Conservation (phyloP, 2,888 invertebrate genomes). For the Aplocera efformata region DNA sequence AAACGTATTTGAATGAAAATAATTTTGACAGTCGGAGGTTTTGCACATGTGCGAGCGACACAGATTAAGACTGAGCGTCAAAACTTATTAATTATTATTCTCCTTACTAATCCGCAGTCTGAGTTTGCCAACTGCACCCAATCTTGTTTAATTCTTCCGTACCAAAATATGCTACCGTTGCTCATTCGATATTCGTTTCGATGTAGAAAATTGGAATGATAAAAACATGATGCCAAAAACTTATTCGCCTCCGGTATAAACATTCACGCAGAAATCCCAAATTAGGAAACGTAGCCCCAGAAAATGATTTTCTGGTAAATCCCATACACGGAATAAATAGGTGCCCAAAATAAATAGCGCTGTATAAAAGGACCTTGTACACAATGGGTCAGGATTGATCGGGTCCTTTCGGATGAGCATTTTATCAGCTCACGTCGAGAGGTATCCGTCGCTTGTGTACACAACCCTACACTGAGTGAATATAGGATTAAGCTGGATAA, state of each 20-base stretch:
- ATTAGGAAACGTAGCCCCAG: conserved; percentile 20
- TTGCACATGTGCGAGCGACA: too few species aligned
- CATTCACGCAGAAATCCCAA: conserved; percentile 18
- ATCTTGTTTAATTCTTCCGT: too few species aligned
- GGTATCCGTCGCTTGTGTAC: conserved; percentile 39
- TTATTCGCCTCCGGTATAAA: conserved; percentile 8
- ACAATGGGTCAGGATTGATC: conserved; percentile 51
- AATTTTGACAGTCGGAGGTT: too few species aligned
- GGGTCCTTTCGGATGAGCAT: conserved; percentile 44
- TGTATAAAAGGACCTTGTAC: conserved; percentile 40
- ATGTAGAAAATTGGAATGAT: too few species aligned
- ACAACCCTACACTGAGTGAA: conserved; percentile 38
- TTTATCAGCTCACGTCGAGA: conserved; percentile 50
- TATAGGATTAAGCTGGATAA: conserved; percentile 42
- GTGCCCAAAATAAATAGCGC: conserved; percentile 9
- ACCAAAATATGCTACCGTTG: too few species aligned
- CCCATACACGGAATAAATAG: conserved; percentile 20
- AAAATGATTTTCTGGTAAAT: conserved; percentile 22
- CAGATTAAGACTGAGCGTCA: too few species aligned
- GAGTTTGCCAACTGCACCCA: too few species aligned
- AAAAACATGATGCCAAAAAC: too few species aligned
- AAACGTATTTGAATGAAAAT: too few species aligned
- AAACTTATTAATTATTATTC: too few species aligned
- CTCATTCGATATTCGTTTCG: too few species aligned
- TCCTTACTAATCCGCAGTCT: too few species aligned